Evolutionary conservation across 1,140 invertebrate species (phyloP).

Genomic region (Hydropsyche tenuis): DNA sequence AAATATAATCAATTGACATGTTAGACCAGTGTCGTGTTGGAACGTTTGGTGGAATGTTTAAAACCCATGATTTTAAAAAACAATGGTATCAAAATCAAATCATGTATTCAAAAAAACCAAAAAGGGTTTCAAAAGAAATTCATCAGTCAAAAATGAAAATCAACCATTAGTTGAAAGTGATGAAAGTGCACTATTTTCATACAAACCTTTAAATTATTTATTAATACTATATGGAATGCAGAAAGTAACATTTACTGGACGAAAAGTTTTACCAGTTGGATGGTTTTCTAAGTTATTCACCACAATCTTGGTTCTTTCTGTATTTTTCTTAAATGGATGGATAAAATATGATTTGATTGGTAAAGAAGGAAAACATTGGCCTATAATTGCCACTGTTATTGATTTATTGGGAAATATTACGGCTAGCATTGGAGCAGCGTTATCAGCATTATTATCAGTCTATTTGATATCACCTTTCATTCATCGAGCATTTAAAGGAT

Average conservation of each 20-base stretch:
- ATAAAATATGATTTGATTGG: neutral
- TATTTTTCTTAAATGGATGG: neutral
- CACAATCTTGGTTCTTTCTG: neutral
- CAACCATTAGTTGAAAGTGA: neutral
- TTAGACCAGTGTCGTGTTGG: too few species aligned
- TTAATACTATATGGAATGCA: slow-evolving; percentile 31
- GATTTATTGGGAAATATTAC: neutral
- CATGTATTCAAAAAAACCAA: neutral
- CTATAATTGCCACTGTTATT: slow-evolving; percentile 13
- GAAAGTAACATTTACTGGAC: slow-evolving; percentile 28
- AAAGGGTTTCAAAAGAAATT: neutral
- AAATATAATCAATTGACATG: too few species aligned
- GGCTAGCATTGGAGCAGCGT: neutral
- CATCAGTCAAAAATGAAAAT: neutral
- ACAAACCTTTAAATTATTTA: slow-evolving; percentile 32
- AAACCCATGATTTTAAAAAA: neutral
- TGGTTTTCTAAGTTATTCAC: slow-evolving; percentile 34
- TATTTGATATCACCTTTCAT: slow-evolving; percentile 21
- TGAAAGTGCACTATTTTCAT: slow-evolving; percentile 20
- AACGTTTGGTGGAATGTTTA: too few species aligned
- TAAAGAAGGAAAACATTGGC: neutral
- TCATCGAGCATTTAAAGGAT: slow-evolving; percentile 11
- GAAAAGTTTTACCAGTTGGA: slow-evolving; percentile 4
- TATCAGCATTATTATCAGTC: slow-evolving; percentile 13
- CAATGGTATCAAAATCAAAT: slow-evolving; percentile 1